Conservation (phyloP, 1,140 invertebrate species). For the Drosophila pseudoananassae region DNA sequence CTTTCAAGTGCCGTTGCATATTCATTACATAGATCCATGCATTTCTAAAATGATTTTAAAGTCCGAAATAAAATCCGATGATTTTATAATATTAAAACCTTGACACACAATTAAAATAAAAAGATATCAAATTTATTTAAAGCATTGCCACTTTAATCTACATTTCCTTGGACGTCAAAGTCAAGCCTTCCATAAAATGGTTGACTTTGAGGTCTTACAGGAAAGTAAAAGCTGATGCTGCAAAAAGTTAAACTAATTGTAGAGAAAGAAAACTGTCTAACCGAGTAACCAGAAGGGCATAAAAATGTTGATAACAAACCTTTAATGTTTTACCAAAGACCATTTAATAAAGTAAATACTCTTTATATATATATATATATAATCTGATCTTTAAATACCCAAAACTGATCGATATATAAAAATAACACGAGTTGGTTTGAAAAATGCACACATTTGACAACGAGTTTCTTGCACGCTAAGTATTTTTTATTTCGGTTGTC, state of each 20-base stretch:
- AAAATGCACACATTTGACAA: slow-evolving; percentile 78
- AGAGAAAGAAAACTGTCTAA: slow-evolving; percentile 46
- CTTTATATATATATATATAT: slow-evolving; percentile 27
- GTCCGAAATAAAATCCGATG: slow-evolving; percentile 77
- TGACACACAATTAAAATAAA: slow-evolving; percentile 73
- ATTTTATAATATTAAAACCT: slow-evolving; percentile 84
- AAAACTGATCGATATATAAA: slow-evolving; percentile 42
- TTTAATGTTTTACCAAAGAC: slow-evolving; percentile 32
- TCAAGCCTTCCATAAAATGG: slow-evolving; percentile 13
- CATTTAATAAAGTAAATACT: slow-evolving; percentile 24
- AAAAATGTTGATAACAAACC: slow-evolving; percentile 48
- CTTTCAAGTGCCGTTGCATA: slow-evolving; percentile 61
- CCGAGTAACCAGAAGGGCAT: slow-evolving; percentile 47
- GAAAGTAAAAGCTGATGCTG: slow-evolving; percentile 44
- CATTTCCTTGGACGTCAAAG: slow-evolving; percentile 59
- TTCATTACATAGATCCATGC: slow-evolving; percentile 68
- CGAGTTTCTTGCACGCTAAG: slow-evolving; percentile 74
- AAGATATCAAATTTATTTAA: slow-evolving; percentile 13
- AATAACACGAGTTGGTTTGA: slow-evolving; percentile 71
- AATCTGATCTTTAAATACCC: slow-evolving; percentile 31
- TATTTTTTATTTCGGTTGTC: slow-evolving; percentile 53
- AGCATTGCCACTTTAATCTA: slow-evolving; percentile 31
- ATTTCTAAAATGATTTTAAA: slow-evolving; percentile 82
- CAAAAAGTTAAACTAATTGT: slow-evolving; percentile 44
- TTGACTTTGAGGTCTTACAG: slow-evolving; percentile 47